Evolutionary conservation across 2,888 invertebrate species (phyloP).

Genomic region (Erebia epiphron): DNA sequence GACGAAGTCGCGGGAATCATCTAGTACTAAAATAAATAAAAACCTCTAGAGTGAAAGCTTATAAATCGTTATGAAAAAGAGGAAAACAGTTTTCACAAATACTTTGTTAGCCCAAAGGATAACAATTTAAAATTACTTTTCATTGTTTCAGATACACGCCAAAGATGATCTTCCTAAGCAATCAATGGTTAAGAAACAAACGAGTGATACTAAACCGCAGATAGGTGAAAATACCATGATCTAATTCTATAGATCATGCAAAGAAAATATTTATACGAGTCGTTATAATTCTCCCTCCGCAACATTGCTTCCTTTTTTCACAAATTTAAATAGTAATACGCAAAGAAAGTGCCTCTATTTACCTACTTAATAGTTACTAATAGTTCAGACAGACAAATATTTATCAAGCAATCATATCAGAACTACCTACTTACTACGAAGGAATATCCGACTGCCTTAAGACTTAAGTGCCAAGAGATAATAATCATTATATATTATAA

Average conservation of each 20-base stretch:
- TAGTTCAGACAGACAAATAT: conserved; percentile 25
- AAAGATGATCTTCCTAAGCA: conserved; percentile 39
- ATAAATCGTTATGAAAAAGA: too few relatives aligned
- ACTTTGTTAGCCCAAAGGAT: too few relatives aligned
- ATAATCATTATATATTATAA: conserved; percentile 35
- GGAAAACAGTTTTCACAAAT: too few relatives aligned
- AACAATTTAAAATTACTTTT: not conserved
- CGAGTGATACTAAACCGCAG: conserved; percentile 57
- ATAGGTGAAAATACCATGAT: conserved; percentile 61
- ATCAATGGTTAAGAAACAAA: conserved; percentile 44
- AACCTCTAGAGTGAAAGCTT: too few relatives aligned
- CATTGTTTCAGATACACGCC: conserved; percentile 40
- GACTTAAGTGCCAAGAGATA: conserved; percentile 47
- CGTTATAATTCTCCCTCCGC: conserved; percentile 29
- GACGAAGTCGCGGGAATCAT: too few relatives aligned
- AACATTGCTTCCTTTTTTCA: conserved; percentile 40
- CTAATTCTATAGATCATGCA: conserved; percentile 59
- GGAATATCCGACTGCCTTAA: conserved; percentile 32
- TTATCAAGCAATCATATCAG: conserved; percentile 34
- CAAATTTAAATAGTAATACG: conserved; percentile 34
- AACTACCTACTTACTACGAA: not conserved
- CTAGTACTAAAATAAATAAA: too few relatives aligned
- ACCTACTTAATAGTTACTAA: conserved; percentile 34
- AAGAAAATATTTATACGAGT: conserved; percentile 39
- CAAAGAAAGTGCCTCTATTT: conserved; percentile 46